Percentiles rank a stretch among this genome's conserved stretches.
phyloP scores from a whole-genome alignment of 2,797 vertebrate genomes.

The Rhinella marina region DNA sequence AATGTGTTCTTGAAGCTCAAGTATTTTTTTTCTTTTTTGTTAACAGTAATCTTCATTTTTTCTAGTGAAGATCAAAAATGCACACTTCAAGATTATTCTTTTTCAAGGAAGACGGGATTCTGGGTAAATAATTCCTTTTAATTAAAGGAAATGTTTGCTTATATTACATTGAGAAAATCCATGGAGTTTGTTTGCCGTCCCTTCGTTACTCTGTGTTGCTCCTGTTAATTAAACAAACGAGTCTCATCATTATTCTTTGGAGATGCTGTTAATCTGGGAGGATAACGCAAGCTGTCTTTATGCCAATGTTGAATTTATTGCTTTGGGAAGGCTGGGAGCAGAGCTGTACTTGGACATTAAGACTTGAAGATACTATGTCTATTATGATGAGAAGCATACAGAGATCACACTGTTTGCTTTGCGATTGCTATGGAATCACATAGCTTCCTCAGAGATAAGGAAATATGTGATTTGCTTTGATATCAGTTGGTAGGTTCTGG shows the following conservation, averaged over 20 bases:
- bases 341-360: slow-evolving; percentile 56
- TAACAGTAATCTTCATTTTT: slow-evolving; percentile 32
- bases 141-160: slow-evolving; percentile 60
- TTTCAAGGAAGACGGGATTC: slow-evolving; percentile 39
- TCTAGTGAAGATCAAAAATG: slow-evolving; percentile 44
- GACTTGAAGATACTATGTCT: slow-evolving; percentile 26
- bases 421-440: slow-evolving; percentile 19
- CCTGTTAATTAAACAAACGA: slow-evolving; percentile 59
- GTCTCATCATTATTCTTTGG: slow-evolving; percentile 58
- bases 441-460: background rate
- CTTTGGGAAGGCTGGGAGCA: slow-evolving; percentile 47
- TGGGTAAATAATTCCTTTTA: slow-evolving; percentile 55
- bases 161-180: slow-evolving; percentile 46
- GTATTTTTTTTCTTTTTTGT: slow-evolving; percentile 2
- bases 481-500: background rate
- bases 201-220: slow-evolving; percentile 57
- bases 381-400: slow-evolving; percentile 30
- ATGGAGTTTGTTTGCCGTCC: slow-evolving; percentile 50
- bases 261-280: slow-evolving; percentile 58
- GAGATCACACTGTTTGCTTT: slow-evolving; percentile 36
- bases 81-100: slow-evolving; percentile 42
- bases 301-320: slow-evolving; percentile 55
- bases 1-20: slow-evolving; percentile 1
- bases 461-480: slow-evolving; percentile 15
- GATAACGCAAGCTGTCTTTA: slow-evolving; percentile 51